These are phyloP conservation scores for Diaprepes abbreviatus DNA, from an alignment of 2,888 invertebrate species.

Conservation along the genomic window DNA sequence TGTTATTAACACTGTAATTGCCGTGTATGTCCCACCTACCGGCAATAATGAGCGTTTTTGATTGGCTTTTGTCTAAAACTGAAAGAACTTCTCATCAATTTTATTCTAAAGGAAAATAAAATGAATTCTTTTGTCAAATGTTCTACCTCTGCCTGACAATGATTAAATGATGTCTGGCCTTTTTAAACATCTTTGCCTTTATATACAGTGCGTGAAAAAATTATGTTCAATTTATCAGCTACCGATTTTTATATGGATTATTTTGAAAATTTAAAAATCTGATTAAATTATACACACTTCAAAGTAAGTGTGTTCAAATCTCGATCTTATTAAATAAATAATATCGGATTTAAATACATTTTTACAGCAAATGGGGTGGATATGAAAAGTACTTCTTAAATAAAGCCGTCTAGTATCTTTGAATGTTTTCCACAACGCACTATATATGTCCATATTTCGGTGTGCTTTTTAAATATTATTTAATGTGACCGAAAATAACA, in stretches of 20 bases:
- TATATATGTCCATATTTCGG: not conserved
- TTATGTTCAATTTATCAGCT: not conserved
- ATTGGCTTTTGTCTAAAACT: slow-evolving; percentile 52
- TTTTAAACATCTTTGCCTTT: slow-evolving; percentile 20
- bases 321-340: too few relatives aligned
- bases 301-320: too few relatives aligned
- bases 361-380: too few relatives aligned
- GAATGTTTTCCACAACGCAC: not conserved
- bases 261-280: too few relatives aligned
- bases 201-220: slow-evolving; percentile 2
- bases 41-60: slow-evolving; percentile 50
- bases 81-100: slow-evolving; percentile 51
- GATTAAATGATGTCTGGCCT: slow-evolving; percentile 37
- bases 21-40: slow-evolving; percentile 48
- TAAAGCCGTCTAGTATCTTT: too few relatives aligned
- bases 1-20: slow-evolving; percentile 49
- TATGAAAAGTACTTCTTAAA: too few relatives aligned
- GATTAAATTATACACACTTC: too few relatives aligned
- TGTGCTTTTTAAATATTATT: slow-evolving; percentile 3
- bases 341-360: too few relatives aligned
- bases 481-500: slow-evolving; percentile 25
- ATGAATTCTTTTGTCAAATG: slow-evolving; percentile 47
- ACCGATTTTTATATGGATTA: too few relatives aligned
- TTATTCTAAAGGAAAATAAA: slow-evolving; percentile 48
- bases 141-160: slow-evolving; percentile 37